Evolutionary conservation across 1,140 invertebrate genomes (phyloP).

Genomic region (Ptiloglossa arizonensis): DNA sequence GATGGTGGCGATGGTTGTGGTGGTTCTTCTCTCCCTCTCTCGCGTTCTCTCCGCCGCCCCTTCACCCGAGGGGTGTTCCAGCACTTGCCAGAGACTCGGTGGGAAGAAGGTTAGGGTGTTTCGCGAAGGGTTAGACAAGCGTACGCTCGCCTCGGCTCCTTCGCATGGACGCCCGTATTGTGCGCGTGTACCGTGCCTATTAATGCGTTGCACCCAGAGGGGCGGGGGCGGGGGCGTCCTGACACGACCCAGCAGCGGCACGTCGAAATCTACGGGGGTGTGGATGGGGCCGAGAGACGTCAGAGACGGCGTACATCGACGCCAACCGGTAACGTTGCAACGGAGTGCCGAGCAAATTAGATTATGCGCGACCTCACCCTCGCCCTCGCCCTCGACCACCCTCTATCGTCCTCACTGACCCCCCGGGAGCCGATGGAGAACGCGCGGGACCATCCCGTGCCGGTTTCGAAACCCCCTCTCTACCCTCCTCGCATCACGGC

Average conservation of each 20-base stretch:
- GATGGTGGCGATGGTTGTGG: too few species aligned
- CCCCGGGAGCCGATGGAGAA: slow-evolving; percentile 54
- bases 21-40: too few species aligned
- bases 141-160: slow-evolving; percentile 40
- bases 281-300: slow-evolving; percentile 35
- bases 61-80: background rate
- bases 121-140: slow-evolving; percentile 50
- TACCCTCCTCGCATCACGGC: background rate
- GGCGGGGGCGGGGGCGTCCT: too few species aligned
- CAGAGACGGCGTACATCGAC: slow-evolving; percentile 64
- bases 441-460: slow-evolving; percentile 3
- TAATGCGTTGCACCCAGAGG: slow-evolving; percentile 52
- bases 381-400: slow-evolving; percentile 26
- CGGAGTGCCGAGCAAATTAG: slow-evolving; percentile 74
- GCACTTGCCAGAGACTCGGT: slow-evolving; percentile 7
- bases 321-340: slow-evolving; percentile 62
- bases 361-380: slow-evolving; percentile 71
- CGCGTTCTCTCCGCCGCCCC: too few species aligned
- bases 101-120: slow-evolving; percentile 41
- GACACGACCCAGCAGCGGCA: slow-evolving; percentile 17
- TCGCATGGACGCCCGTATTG: slow-evolving; percentile 59
- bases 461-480: background rate
- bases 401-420: slow-evolving; percentile 56
- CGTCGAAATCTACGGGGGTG: slow-evolving; percentile 17
- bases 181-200: slow-evolving; percentile 57